Conservation (phyloP, 1,140 invertebrate genomes). For the Drosophila ficusphila region DNA sequence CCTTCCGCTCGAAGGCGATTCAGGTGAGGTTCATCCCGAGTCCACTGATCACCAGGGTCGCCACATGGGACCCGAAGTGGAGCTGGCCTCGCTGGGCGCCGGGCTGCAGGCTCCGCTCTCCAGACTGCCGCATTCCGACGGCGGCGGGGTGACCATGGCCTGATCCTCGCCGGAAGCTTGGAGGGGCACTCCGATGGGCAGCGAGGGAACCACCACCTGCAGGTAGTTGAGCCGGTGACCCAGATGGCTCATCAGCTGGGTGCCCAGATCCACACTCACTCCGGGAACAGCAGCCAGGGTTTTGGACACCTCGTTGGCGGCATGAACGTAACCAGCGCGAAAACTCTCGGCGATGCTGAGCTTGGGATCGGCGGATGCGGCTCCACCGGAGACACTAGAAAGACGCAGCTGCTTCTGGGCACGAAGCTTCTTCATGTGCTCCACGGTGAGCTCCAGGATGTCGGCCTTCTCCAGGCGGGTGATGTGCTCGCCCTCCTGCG, state of each 20-base stretch:
- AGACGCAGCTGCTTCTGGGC: slow-evolving; percentile 86
- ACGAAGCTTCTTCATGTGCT: slow-evolving; percentile 91
- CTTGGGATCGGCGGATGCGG: slow-evolving; percentile 72
- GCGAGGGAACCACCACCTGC: slow-evolving; percentile 79
- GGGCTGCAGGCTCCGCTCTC: slow-evolving; percentile 79
- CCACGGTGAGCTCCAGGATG: slow-evolving; percentile 94
- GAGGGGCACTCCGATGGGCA: slow-evolving; percentile 64
- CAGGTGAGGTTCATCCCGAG: slow-evolving; percentile 1
- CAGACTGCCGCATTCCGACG: slow-evolving; percentile 80
- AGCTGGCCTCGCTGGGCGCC: slow-evolving; percentile 77
- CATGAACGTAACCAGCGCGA: slow-evolving; percentile 92
- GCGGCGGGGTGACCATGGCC: slow-evolving; percentile 71
- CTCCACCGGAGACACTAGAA: slow-evolving; percentile 22
- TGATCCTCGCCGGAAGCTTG: slow-evolving; percentile 39
- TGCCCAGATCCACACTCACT: slow-evolving; percentile 93
- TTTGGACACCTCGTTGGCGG: slow-evolving; percentile 89
- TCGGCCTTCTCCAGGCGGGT: slow-evolving; percentile 96
- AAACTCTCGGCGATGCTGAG: slow-evolving; percentile 87
- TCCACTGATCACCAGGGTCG: slow-evolving; percentile 73
- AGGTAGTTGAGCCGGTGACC: slow-evolving; percentile 90
- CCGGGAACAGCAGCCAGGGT: slow-evolving; percentile 93
- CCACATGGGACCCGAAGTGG: slow-evolving; percentile 66
- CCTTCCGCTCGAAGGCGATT: slow-evolving; percentile 50
- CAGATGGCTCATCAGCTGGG: slow-evolving; percentile 94
- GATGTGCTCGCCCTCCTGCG: slow-evolving; percentile 90